Conservation (phyloP, 2,797 vertebrate species). For the Eulemur coronatus region DNA sequence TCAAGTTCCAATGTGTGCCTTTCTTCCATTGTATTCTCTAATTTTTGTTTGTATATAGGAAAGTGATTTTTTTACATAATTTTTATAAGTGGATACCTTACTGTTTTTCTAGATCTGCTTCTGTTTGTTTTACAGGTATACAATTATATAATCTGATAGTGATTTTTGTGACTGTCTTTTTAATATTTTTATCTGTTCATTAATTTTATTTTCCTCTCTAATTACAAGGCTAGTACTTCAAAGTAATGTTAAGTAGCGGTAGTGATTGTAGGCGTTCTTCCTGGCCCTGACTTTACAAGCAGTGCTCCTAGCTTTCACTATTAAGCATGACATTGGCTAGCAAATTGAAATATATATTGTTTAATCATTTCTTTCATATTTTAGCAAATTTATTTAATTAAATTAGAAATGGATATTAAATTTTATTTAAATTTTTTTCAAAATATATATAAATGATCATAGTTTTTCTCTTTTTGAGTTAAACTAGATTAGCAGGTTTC, state of each 20-base stretch:
- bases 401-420: background rate
- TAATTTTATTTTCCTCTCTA: background rate
- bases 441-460: background rate
- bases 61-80: background rate
- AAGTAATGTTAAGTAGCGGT: background rate
- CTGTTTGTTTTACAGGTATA: background rate
- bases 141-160: background rate
- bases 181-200: background rate
- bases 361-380: background rate
- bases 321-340: background rate
- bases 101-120: background rate
- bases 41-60: background rate
- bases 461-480: background rate
- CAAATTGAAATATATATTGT: background rate
- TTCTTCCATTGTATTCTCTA: background rate
- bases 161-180: background rate
- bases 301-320: background rate
- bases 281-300: background rate
- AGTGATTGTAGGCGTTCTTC: background rate
- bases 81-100: background rate
- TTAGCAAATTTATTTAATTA: background rate
- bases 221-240: background rate
- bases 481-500: background rate
- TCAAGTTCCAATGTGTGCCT: background rate
- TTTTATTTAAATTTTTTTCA: background rate